Conservation (phyloP, 37 sponge, comb jelly and placozoan genomes). For the Bolinopsis microptera region DNA sequence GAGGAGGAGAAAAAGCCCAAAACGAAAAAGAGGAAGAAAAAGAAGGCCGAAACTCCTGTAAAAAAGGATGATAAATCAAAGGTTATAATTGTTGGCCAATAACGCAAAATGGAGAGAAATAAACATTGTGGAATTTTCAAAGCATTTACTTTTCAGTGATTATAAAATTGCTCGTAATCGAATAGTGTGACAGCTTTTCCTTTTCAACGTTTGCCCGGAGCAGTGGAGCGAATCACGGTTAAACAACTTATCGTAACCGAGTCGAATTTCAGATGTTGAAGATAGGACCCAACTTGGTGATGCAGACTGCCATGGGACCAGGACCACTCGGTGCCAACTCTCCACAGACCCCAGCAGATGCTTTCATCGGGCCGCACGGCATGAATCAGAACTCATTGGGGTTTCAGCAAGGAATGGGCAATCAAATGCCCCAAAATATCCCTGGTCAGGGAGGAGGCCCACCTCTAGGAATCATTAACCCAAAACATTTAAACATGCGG, state of each 20-base stretch:
- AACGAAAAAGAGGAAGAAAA: slow-evolving; percentile 62
- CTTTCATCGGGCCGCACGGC: slow-evolving; percentile 5
- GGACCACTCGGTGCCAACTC: not conserved
- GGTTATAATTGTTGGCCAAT: no score
- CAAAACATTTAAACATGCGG: slow-evolving; percentile 64
- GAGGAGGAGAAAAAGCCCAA: slow-evolving; percentile 64
- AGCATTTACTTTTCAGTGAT: no score
- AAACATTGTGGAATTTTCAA: no score
- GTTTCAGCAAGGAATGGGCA: slow-evolving; percentile 42
- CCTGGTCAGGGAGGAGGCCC: slow-evolving; percentile 43
- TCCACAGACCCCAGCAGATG: not conserved
- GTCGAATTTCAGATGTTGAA: slow-evolving; percentile 64
- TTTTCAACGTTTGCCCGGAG: no score
- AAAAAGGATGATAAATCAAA: slow-evolving; percentile 47
- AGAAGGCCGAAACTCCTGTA: slow-evolving; percentile 58
- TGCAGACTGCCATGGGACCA: slow-evolving; percentile 64
- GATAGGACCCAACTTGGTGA: slow-evolving; percentile 59
- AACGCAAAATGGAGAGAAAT: no score
- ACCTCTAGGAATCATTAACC: slow-evolving; percentile 25
- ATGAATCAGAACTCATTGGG: not conserved
- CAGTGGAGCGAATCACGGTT: no score
- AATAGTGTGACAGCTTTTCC: no score
- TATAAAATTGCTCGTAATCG: no score
- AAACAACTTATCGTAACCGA: no score
- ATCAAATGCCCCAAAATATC: not conserved